These are phyloP conservation scores for Portunus trituberculatus DNA, from an alignment of 1,140 invertebrate genomes.

Conservation along the genomic window DNA sequence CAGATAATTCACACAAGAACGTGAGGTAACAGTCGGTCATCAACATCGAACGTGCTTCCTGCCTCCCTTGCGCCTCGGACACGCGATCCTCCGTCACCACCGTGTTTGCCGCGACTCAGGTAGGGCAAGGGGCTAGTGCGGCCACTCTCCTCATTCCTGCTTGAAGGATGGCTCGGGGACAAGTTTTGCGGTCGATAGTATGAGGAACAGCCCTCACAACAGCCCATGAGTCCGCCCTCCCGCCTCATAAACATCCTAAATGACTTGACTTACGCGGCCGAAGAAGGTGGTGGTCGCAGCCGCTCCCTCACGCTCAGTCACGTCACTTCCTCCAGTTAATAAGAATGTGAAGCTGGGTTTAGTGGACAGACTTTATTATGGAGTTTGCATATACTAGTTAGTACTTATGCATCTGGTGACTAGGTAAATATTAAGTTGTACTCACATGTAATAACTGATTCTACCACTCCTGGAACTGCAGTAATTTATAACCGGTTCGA, in stretches of 20 bases:
- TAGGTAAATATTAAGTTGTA: too few species aligned
- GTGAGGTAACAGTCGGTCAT: neutral
- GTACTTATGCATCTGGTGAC: too few species aligned
- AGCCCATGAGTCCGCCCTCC: neutral
- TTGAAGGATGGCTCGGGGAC: neutral
- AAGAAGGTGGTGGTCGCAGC: neutral
- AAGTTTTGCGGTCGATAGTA: neutral
- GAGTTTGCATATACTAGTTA: too few species aligned
- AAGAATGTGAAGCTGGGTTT: too few species aligned
- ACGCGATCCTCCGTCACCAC: neutral
- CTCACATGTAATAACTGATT: too few species aligned
- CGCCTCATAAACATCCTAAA: neutral
- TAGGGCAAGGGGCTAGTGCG: neutral
- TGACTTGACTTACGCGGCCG: neutral
- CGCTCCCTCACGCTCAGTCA: too few species aligned
- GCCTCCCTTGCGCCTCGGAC: neutral
- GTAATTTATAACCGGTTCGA: too few species aligned
- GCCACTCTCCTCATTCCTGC: neutral
- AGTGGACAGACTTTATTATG: too few species aligned
- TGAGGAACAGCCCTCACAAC: neutral
- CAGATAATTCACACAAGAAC: conserved; percentile 13
- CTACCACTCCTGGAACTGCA: too few species aligned
- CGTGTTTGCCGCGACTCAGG: neutral
- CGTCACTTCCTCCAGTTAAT: too few species aligned
- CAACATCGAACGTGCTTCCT: neutral